phyloP scores from a whole-genome alignment of 2,888 invertebrate species.

The Diplazon laetatorius region DNA sequence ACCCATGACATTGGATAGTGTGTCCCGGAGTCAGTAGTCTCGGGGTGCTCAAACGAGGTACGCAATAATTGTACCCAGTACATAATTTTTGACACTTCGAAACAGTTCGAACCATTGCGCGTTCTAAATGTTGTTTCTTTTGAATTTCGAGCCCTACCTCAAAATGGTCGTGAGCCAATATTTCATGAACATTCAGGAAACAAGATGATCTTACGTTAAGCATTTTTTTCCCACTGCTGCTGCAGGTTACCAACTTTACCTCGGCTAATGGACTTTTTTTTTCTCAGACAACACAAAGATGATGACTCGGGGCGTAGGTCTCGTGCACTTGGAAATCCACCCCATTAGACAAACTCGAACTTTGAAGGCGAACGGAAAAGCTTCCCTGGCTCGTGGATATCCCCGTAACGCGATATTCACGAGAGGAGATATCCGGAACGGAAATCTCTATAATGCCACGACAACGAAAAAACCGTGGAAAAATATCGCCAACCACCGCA shows the following conservation, averaged over 20 bases:
- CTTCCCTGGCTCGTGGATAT: slow-evolving; percentile 16
- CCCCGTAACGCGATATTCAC: slow-evolving; percentile 22
- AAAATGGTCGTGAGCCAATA: too few relatives aligned
- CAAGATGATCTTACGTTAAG: too few relatives aligned
- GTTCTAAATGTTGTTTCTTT: too few relatives aligned
- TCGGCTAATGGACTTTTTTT: slow-evolving; percentile 54
- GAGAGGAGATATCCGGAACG: slow-evolving; percentile 15
- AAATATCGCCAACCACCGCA: slow-evolving; percentile 1
- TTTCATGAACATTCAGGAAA: too few relatives aligned
- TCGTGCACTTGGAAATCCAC: background rate
- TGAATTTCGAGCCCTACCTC: too few relatives aligned
- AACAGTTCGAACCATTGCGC: too few relatives aligned
- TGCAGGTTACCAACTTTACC: background rate
- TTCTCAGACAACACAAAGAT: background rate
- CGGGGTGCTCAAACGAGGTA: too few relatives aligned
- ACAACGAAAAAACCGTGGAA: background rate
- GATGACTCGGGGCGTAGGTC: slow-evolving; percentile 26
- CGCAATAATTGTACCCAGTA: too few relatives aligned
- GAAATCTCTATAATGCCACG: slow-evolving; percentile 19
- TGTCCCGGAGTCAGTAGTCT: too few relatives aligned
- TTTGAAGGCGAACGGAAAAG: slow-evolving; percentile 2
- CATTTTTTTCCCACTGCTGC: slow-evolving; percentile 37
- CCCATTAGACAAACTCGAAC: slow-evolving; percentile 21
- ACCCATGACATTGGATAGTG: too few relatives aligned
- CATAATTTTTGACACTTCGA: too few relatives aligned